A percentile compares a stretch with the other conserved stretches of the same genome.
These are phyloP conservation scores for Lottia gigantea DNA, from an alignment of 2,888 invertebrate genomes.

Conservation along the genomic window DNA sequence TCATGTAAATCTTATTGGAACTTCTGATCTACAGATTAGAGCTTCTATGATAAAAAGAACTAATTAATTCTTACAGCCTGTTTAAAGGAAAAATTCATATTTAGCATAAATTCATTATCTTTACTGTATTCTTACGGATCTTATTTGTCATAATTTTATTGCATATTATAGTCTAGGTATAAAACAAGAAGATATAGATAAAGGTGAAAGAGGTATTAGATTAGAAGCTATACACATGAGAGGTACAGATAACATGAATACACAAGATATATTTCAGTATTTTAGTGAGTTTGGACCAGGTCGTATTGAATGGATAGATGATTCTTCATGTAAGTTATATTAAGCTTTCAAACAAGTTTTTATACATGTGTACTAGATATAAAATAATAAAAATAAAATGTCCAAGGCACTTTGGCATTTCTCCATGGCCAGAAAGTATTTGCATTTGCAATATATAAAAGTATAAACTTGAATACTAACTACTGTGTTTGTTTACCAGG, in stretches of 20 bases:
- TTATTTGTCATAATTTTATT: background rate
- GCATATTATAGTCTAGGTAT: slow-evolving; percentile 71
- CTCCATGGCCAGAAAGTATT: too few relatives aligned
- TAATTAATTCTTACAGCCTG: too few relatives aligned
- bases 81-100: background rate
- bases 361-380: too few relatives aligned
- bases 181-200: slow-evolving; percentile 49
- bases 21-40: too few relatives aligned
- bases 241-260: slow-evolving; percentile 81
- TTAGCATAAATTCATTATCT: background rate
- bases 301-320: slow-evolving; percentile 84
- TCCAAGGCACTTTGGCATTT: too few relatives aligned
- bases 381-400: too few relatives aligned
- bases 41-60: too few relatives aligned
- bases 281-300: slow-evolving; percentile 82
- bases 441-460: background rate
- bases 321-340: slow-evolving; percentile 76
- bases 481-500: slow-evolving; percentile 67
- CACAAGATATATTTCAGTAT: slow-evolving; percentile 83
- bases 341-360: too few relatives aligned
- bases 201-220: slow-evolving; percentile 58
- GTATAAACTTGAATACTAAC: background rate
- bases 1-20: too few relatives aligned
- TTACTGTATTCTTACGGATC: background rate
- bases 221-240: slow-evolving; percentile 79